Conservation (phyloP, 2,888 invertebrate species). For the Pyrrhosoma nymphula region DNA sequence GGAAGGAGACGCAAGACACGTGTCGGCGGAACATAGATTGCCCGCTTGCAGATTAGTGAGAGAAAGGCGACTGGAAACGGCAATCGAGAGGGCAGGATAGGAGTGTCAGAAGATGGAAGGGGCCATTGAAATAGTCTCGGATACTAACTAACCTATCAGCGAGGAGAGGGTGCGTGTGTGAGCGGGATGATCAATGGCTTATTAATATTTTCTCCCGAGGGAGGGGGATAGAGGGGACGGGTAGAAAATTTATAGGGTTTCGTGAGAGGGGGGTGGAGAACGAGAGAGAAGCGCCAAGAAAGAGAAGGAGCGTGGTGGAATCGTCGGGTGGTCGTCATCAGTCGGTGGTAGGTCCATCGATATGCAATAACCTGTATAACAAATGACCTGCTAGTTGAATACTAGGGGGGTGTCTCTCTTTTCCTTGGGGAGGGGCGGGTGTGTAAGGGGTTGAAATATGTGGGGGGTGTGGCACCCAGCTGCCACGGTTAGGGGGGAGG, state of each 20-base stretch:
- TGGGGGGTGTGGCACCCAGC: neutral
- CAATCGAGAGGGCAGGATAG: neutral
- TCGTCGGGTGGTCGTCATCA: neutral
- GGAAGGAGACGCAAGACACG: neutral
- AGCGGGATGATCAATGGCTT: slow-evolving; percentile 40
- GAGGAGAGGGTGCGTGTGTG: too few species aligned
- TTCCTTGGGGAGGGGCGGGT: too few species aligned
- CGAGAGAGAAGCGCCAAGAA: too few species aligned
- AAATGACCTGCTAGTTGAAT: slow-evolving; percentile 60
- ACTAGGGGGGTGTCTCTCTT: neutral
- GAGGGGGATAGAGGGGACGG: neutral
- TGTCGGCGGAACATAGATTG: neutral
- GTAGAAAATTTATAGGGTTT: neutral
- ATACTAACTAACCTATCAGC: slow-evolving; percentile 24
- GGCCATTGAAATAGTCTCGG: neutral
- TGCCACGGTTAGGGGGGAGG: neutral
- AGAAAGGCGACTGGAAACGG: neutral
- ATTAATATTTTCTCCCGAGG: slow-evolving; percentile 45
- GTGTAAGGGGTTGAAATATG: too few species aligned
- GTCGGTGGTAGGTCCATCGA: neutral
- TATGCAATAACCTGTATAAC: slow-evolving; percentile 49
- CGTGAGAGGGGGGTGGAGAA: neutral
- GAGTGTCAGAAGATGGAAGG: neutral
- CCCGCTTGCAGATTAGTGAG: neutral
- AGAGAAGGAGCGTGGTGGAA: neutral